A percentile compares a stretch with the other conserved stretches of the same genome.
Evolutionary conservation across 2,797 vertebrate genomes (phyloP).

Genomic region (Stomatorhinus walkeri): DNA sequence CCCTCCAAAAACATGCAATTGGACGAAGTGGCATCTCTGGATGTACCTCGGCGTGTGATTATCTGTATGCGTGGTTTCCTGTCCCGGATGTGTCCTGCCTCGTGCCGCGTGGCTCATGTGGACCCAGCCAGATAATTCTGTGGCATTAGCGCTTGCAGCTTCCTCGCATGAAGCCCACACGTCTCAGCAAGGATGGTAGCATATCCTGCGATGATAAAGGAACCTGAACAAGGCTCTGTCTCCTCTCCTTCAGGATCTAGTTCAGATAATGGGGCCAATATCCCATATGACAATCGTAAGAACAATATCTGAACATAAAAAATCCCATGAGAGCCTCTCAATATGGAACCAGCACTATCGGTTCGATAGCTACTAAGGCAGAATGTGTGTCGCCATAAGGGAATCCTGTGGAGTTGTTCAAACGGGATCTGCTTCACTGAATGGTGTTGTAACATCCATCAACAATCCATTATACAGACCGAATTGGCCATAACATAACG

Average conservation of each 20-base stretch:
- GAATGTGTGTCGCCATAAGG: neutral
- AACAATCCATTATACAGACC: neutral
- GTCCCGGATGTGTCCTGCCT: neutral
- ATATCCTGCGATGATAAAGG: neutral
- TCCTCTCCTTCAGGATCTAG: neutral
- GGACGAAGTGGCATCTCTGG: neutral
- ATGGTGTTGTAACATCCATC: neutral
- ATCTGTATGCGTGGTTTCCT: neutral
- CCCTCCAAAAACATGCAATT: neutral
- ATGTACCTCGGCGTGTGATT: neutral
- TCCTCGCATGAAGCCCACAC: neutral
- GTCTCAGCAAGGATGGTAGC: neutral
- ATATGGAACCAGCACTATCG: neutral
- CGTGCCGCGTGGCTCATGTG: neutral
- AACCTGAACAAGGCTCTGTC: neutral
- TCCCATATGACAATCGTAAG: neutral
- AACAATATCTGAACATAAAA: neutral
- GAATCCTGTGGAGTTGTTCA: neutral
- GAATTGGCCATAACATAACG: neutral
- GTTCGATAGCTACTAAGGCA: neutral
- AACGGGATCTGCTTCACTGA: slow-evolving; percentile 1
- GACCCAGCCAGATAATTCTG: neutral
- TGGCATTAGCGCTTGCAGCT: neutral
- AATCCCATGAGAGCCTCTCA: neutral
- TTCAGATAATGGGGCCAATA: neutral